Evolutionary conservation across 2,888 invertebrate genomes (phyloP), one percentile per base, ranked within the genome.

Genomic region (Ectobius pallidus): DNA sequence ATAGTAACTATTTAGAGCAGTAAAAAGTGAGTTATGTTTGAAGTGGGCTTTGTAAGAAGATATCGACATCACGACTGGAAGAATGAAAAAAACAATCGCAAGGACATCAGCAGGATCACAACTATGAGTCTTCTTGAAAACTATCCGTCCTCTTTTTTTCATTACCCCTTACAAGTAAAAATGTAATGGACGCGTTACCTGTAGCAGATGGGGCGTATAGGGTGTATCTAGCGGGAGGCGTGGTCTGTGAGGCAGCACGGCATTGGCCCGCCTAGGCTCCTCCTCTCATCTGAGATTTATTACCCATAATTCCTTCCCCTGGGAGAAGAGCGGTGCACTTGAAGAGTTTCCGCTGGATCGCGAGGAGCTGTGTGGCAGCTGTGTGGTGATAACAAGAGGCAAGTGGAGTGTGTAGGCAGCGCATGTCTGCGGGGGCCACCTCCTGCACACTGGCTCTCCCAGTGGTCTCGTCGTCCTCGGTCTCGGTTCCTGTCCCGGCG

Each of bases 231-330:
- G 58, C 30, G 58, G 65, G 27, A 14, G 16, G 65, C 0, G 3
- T n/a, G n/a, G n/a, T 30, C 46, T 25, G 30, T 7, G n/a, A n/a
- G n/a, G n/a, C n/a, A n/a, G n/a, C 30, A 1, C 39, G 22, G 27
- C n/a, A 52, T 69, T 49, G 69, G 52, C 34, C 52, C 11, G 16
- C 52, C 16, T 25, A 32, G 27, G 44, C 74, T 32, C 71, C 74
- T 32, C 74, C 74, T 32, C 39, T 4, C 46, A 67, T 25, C 46
- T 69, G 73, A 34, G 34, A 74, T 71, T 74, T 69, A 74, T 71
- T 74, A 70, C 74, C 74, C 74, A 74, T 62, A 74, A 72, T 71
- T 69, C 67, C 61, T 20, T 30, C 61, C 42, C 69, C 34, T 62
- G 49, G 71, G 63, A 49, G 55, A 32, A 52, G 52, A 30, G 58